Evolutionary conservation across 2,888 invertebrate genomes (phyloP).

Genomic region (Acleris literana): DNA sequence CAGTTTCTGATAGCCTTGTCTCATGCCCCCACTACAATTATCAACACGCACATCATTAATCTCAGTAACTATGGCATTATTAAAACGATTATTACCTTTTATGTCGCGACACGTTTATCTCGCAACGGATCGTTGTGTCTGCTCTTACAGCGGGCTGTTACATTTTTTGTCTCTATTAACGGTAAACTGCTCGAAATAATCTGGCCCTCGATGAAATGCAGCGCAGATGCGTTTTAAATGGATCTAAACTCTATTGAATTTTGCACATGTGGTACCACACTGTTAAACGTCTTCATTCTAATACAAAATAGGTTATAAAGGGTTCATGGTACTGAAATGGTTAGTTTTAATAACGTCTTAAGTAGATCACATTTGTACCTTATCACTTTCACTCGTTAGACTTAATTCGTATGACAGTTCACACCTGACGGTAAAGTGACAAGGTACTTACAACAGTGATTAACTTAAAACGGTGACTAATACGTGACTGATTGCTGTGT

Average conservation of each 20-base stretch:
- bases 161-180: conserved; percentile 44
- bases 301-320: no score
- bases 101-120: conserved; percentile 2
- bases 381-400: no score
- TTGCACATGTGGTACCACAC: background rate
- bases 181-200: conserved; percentile 41
- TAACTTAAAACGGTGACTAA: no score
- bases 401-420: no score
- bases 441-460: no score
- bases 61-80: background rate
- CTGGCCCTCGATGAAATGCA: conserved; percentile 22
- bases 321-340: no score
- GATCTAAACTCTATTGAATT: background rate
- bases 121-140: conserved; percentile 22
- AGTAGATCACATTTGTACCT: no score
- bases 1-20: background rate
- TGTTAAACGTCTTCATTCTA: no score
- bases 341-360: no score
- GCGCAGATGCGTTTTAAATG: conserved; percentile 19
- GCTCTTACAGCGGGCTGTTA: conserved; percentile 29
- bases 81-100: conserved; percentile 12
- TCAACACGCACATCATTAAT: conserved; percentile 2
- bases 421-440: no score
- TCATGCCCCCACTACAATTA: background rate
- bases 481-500: background rate